Evolutionary conservation across 2,888 invertebrate species (phyloP), one percentile per base, ranked within the genome.

Genomic region (Nematopogon swammerdamellus): DNA sequence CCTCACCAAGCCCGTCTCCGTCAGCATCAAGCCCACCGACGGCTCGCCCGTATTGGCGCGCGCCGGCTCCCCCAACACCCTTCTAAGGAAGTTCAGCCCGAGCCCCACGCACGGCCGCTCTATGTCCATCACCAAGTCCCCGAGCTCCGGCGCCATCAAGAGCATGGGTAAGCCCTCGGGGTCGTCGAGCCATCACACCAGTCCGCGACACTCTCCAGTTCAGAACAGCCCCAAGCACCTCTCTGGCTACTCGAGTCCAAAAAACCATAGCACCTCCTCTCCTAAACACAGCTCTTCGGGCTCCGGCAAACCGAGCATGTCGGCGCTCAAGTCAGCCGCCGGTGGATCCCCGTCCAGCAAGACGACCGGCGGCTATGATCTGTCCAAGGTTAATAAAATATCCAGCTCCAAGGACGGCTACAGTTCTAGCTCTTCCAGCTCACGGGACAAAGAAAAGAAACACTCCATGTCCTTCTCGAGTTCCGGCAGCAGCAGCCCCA

Each of bases 221-320:
- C 86, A 85, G 57, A 88, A 85, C 62, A 90, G 89, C 61, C 89
- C 90, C 3, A 91, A 90, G 65, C 89, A 91, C 56, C 70, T 85
- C 49, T 70, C 86, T 11, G 85, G 86, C 18, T 85, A 87, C 53
- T 87, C 88, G 50, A 89, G 88, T 67, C 89, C 88, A 58, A 91
- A 90, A 72, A 88, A 87, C 62, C 91, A 90, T 63, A 87, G 87
- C 47, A 85, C 88, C 17, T 86, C 87, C 14, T 91, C 91, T 16
- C 92, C 92, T 18, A 92, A 92, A 65, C 91, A 91, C 58, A 82
- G 82, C 58, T 84, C 85, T 19, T 83, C 85, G 1, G 82, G 87
- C 50, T 87, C 91, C 1, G 93, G 93, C 0, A 94, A 94, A 63
- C 93, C 93, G 0, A 92, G 92, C 61, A 92, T 94, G 91, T 91